phyloP scores from a whole-genome alignment of 2,797 vertebrate genomes.

The Chiroxiphia lanceolata region DNA sequence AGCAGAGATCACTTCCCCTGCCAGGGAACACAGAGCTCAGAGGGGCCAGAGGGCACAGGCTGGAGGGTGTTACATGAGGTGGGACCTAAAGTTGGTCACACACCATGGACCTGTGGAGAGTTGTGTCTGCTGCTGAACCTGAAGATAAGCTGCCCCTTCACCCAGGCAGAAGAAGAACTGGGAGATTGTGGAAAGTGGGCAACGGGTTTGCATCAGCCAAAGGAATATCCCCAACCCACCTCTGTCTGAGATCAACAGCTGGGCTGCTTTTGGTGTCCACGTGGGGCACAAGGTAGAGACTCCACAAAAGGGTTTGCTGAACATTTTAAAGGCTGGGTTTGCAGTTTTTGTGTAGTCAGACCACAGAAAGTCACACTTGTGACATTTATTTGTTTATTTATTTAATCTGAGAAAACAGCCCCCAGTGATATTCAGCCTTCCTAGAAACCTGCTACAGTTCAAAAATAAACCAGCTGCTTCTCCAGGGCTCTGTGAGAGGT shows the following conservation, averaged over 20 bases:
- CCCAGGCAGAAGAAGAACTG: background rate
- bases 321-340: background rate
- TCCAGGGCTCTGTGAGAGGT: background rate
- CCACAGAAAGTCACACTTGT: background rate
- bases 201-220: background rate
- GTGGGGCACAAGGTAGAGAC: background rate
- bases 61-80: fast-evolving
- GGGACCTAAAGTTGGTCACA: background rate
- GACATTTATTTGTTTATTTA: background rate
- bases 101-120: fast-evolving
- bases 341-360: background rate
- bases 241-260: background rate
- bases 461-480: background rate
- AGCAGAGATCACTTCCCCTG: fast-evolving
- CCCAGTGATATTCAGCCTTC: background rate
- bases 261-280: background rate
- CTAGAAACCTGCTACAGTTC: background rate
- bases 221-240: fast-evolving
- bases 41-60: background rate
- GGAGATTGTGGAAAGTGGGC: fast-evolving
- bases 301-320: background rate
- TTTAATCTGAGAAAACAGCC: background rate
- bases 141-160: background rate
- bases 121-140: background rate
- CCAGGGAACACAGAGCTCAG: background rate